A percentile compares a stretch with the other conserved stretches of the same genome.
phyloP scores from a whole-genome alignment of 2,797 vertebrate genomes.

The Iguana delicatissima region DNA sequence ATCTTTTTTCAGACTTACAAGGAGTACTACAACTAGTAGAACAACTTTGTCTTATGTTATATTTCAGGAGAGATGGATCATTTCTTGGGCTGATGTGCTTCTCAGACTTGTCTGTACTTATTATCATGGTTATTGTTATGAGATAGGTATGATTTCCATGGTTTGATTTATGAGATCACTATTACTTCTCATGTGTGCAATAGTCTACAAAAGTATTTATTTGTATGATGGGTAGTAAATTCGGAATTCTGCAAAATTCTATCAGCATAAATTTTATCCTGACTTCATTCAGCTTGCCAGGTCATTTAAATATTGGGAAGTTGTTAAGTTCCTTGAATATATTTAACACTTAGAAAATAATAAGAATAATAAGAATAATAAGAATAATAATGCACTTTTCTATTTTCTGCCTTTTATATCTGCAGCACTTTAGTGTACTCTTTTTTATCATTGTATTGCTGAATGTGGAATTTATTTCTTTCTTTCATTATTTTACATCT shows the following conservation, averaged over 20 bases:
- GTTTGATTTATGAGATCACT: conserved; percentile 25
- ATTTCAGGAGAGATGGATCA: background rate
- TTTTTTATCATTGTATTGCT: conserved; percentile 17
- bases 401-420: conserved; percentile 22
- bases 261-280: conserved; percentile 47
- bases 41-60: conserved; percentile 4
- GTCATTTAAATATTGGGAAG: conserved; percentile 37
- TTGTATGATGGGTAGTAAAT: conserved; percentile 24
- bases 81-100: conserved; percentile 45
- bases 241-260: conserved; percentile 19
- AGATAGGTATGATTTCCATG: conserved; percentile 55
- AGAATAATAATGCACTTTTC: conserved; percentile 12
- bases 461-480: conserved; percentile 42
- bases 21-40: background rate
- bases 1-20: background rate
- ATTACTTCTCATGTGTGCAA: conserved; percentile 12
- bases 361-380: background rate
- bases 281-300: conserved; percentile 37
- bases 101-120: conserved; percentile 35
- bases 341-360: conserved; percentile 47
- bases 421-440: conserved; percentile 29
- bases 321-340: conserved; percentile 24
- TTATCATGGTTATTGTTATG: conserved; percentile 39
- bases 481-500: too few species aligned
- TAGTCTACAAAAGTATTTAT: conserved; percentile 28